Percentiles rank a stretch among this genome's conserved stretches.
Evolutionary conservation across 2,888 invertebrate genomes (phyloP).

Genomic region (Ochropleura leucogaster): DNA sequence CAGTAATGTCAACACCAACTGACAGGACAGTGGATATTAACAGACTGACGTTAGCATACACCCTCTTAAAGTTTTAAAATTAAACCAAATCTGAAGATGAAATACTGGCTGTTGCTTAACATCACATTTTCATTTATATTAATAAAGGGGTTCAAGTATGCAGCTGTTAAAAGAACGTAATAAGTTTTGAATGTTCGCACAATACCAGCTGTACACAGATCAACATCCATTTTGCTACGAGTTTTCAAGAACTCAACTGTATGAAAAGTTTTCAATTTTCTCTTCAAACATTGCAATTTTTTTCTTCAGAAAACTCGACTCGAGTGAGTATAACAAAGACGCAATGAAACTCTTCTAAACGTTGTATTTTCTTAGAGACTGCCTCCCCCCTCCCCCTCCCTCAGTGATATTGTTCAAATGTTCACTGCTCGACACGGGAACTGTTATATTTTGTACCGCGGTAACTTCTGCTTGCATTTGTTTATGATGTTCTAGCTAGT

Average conservation of each 20-base stretch:
- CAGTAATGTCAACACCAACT: background rate
- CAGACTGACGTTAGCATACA: background rate
- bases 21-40: background rate
- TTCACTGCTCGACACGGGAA: conserved; percentile 11
- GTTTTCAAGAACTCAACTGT: background rate
- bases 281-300: conserved; percentile 9
- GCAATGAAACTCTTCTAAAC: conserved; percentile 45
- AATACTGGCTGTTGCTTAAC: background rate
- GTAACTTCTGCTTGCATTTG: conserved; percentile 8
- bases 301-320: conserved; percentile 6
- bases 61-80: background rate
- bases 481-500: conserved; percentile 1
- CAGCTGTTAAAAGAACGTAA: background rate
- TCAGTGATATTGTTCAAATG: conserved; percentile 27
- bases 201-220: background rate
- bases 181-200: background rate
- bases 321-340: conserved; percentile 15
- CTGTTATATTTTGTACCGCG: conserved; percentile 17
- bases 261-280: conserved; percentile 28
- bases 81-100: background rate
- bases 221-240: background rate
- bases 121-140: background rate
- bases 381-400: background rate
- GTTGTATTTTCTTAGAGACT: conserved; percentile 31
- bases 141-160: background rate